Percentiles rank a stretch among this genome's conserved stretches.
phyloP scores from a whole-genome alignment of 2,113 vertebrate species.

The Entomyzon cyanotis region DNA sequence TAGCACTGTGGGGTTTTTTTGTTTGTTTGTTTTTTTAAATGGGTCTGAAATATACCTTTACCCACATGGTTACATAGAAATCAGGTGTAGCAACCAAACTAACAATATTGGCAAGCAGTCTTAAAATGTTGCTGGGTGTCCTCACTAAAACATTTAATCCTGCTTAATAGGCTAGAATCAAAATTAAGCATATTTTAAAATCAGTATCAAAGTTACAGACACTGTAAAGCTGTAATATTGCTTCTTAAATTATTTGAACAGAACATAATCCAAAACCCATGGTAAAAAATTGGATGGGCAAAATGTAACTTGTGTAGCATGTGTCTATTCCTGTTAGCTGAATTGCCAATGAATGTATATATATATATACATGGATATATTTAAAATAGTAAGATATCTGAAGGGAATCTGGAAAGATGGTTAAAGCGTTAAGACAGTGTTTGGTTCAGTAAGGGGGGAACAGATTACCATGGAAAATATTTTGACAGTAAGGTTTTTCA shows the following conservation, averaged over 20 bases:
- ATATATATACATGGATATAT: neutral
- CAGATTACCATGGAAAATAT: constrained; percentile 8
- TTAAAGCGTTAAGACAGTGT: neutral
- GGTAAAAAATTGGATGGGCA: neutral
- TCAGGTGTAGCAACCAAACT: neutral
- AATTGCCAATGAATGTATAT: neutral
- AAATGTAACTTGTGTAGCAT: neutral
- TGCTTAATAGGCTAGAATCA: neutral
- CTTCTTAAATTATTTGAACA: neutral
- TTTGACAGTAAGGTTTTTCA: constrained; percentile 14
- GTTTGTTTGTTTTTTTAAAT: too few species aligned
- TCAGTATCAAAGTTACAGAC: neutral
- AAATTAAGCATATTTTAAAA: neutral
- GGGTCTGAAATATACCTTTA: neutral
- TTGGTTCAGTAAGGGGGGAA: neutral
- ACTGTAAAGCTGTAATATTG: neutral
- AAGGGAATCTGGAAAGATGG: neutral
- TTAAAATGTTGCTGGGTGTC: neutral
- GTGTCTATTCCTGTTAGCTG: neutral
- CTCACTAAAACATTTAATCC: neutral
- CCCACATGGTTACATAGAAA: neutral
- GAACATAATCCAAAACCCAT: neutral
- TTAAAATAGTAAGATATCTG: neutral
- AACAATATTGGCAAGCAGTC: neutral
- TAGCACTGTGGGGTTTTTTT: neutral